Base-by-base conservation (phyloP, 2,888 invertebrate species). In the Pegoplata infirma region DNA sequence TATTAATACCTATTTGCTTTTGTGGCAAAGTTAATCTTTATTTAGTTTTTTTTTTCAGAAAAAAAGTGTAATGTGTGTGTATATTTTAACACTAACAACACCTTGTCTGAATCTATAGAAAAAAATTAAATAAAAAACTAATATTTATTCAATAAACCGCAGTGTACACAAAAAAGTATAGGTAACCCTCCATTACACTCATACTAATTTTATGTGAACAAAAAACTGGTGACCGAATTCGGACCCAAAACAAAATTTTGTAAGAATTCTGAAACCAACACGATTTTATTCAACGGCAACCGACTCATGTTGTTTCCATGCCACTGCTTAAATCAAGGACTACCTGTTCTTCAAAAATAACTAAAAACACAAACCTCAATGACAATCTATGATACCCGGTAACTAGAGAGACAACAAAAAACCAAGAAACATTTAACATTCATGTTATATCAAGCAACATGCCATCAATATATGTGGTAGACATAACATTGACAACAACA, bases 141-240 rank as follows among this genome's bases (percentile, higher is more conserved):
- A 64, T 64, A 73, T 73, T 64, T 64, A 23, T 64, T 73, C 32
- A 73, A 51, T 56, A 64, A 63, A 59, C 59, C 61, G 46, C 32
- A 63, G 14, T 71, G 23, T 14, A 59, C 40, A 28, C 3, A 51
- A 25, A 47, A n/a, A n/a, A n/a, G n/a, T n/a, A n/a, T n/a, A n/a
- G n/a, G n/a, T n/a, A n/a, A n/a, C n/a, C n/a, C n/a, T n/a, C n/a
- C n/a, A n/a, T n/a, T n/a, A n/a, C n/a, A n/a, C n/a, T n/a, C n/a
- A n/a, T n/a, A n/a, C n/a, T n/a, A n/a, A n/a, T n/a, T n/a, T n/a
- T n/a, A n/a, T n/a, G n/a, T n/a, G n/a, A n/a, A n/a, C n/a, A n/a
- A n/a, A n/a, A n/a, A n/a, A n/a, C n/a, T n/a, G n/a, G n/a, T n/a
- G n/a, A n/a, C n/a, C n/a, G n/a, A n/a, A n/a, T n/a, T n/a, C n/a